Percentiles rank a stretch among this genome's conserved stretches.
Conservation (phyloP, 2,113 vertebrate genomes). For the Catharus fuscescens region DNA sequence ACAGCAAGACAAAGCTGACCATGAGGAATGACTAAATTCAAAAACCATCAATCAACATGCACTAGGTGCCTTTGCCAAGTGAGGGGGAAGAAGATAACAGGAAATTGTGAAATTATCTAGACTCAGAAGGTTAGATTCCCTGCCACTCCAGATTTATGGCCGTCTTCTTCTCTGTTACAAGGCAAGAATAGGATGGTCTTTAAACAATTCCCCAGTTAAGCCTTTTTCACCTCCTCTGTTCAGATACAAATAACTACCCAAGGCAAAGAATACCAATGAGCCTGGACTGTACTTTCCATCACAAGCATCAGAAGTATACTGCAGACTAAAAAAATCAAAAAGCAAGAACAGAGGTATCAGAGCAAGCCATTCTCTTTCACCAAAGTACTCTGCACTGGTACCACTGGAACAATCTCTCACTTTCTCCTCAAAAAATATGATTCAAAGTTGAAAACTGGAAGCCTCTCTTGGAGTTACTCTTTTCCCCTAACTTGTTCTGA, state of each 20-base stretch:
- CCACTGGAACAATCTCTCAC: neutral
- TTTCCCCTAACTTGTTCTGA: neutral
- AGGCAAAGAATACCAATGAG: neutral
- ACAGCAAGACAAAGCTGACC: neutral
- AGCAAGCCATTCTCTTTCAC: neutral
- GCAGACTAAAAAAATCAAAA: neutral
- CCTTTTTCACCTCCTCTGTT: neutral
- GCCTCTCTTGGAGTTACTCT: neutral
- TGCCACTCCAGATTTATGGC: neutral
- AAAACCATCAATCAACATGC: neutral
- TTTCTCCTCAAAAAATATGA: neutral
- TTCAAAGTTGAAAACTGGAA: neutral
- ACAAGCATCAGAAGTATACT: neutral
- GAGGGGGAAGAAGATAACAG: constrained; percentile 3
- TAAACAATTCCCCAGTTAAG: neutral
- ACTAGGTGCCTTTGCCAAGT: neutral
- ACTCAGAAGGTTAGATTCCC: neutral
- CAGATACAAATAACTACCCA: neutral
- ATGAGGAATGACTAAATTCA: neutral
- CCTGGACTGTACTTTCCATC: neutral
- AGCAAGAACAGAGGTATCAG: neutral
- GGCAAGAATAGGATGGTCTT: neutral
- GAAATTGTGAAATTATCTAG: constrained; percentile 6
- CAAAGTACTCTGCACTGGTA: neutral
- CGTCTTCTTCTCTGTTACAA: neutral